phyloP scores from a whole-genome alignment of 2,113 vertebrate genomes.

The Notothenia coriiceps region DNA sequence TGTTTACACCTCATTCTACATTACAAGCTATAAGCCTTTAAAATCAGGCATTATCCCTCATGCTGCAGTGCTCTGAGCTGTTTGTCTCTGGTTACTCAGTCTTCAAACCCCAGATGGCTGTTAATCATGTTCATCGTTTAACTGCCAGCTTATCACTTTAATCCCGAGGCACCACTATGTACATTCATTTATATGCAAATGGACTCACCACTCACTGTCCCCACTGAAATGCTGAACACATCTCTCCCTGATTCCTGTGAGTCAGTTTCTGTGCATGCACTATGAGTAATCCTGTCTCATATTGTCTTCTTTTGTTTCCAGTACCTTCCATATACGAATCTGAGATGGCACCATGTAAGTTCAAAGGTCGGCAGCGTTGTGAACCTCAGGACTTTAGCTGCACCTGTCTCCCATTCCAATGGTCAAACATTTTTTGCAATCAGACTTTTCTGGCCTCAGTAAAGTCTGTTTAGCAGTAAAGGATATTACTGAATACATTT shows the following conservation, averaged over 20 bases:
- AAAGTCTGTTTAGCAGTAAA: constrained; percentile 18
- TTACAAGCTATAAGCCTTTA: background rate
- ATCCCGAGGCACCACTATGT: constrained; percentile 10
- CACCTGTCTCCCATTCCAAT: constrained; percentile 20
- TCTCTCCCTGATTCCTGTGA: background rate
- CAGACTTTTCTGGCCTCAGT: constrained; percentile 4
- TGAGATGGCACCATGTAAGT: constrained; percentile 79
- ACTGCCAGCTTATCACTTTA: constrained; percentile 26
- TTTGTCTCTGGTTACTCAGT: background rate
- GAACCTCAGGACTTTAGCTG: constrained; percentile 41
- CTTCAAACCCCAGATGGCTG: constrained; percentile 26
- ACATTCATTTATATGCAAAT: constrained; percentile 39
- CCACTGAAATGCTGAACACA: background rate
- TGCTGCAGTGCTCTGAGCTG: background rate
- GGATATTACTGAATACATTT: constrained; percentile 1
- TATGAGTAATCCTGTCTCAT: background rate
- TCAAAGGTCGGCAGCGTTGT: background rate
- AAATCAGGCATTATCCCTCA: background rate
- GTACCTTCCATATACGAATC: constrained; percentile 98
- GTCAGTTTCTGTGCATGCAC: background rate
- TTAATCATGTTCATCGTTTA: constrained; percentile 26
- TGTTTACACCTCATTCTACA: background rate
- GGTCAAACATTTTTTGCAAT: background rate
- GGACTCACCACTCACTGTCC: background rate
- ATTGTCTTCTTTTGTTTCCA: constrained; percentile 71